Conservation (phyloP, 2,888 invertebrate species). For the Cylindroiulus punctatus region DNA sequence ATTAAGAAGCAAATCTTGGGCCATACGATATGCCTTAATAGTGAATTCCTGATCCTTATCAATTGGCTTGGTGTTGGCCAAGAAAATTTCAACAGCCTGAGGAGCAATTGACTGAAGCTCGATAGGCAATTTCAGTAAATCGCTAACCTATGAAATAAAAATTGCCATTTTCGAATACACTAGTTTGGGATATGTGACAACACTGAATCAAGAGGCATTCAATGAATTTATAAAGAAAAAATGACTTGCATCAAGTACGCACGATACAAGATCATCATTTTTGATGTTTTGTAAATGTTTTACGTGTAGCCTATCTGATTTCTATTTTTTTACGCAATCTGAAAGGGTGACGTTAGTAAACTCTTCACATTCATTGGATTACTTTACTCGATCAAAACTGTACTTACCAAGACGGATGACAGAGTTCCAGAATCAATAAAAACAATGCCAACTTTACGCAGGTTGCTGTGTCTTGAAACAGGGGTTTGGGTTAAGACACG, state of each 20-base stretch:
- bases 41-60: constrained; percentile 71
- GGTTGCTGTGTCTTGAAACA: not conserved
- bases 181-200: not conserved
- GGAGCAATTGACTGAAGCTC: constrained; percentile 65
- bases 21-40: not conserved
- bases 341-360: no score
- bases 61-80: constrained; percentile 69
- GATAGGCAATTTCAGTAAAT: constrained; percentile 67
- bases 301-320: no score
- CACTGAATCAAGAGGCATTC: not conserved
- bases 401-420: constrained; percentile 8
- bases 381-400: not conserved
- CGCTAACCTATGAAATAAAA: constrained; percentile 61
- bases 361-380: not conserved
- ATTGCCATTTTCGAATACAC: not conserved
- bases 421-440: constrained; percentile 47
- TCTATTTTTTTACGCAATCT: no score
- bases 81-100: constrained; percentile 70
- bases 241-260: no score
- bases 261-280: no score
- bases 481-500: not conserved
- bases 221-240: no score
- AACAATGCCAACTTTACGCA: constrained; percentile 14
- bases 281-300: no score
- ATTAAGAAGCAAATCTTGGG: not conserved